Conservation (phyloP, 2,113 vertebrate genomes). For the Gambusia affinis region DNA sequence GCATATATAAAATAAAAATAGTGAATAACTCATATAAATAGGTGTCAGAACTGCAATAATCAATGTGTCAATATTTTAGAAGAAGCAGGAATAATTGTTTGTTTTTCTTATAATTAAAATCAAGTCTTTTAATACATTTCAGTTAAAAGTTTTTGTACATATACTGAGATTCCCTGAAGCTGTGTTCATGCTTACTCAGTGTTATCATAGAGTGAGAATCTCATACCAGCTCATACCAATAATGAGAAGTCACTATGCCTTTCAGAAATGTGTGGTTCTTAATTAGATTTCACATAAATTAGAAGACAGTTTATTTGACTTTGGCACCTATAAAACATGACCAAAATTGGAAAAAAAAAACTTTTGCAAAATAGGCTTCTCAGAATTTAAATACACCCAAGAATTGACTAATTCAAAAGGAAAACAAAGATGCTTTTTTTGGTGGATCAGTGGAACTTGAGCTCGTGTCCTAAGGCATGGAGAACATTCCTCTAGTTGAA, state of each 20-base stretch:
- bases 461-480: conserved; percentile 72
- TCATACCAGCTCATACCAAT: no score
- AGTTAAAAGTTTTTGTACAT: background rate
- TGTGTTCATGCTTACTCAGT: background rate
- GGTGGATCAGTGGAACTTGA: conserved; percentile 80
- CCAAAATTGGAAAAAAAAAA: background rate
- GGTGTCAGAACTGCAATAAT: background rate
- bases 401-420: conserved; percentile 48
- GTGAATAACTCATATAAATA: background rate
- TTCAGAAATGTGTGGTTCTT: background rate
- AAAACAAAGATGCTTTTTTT: conserved; percentile 71
- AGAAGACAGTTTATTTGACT: background rate
- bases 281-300: background rate
- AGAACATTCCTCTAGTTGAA: conserved; percentile 73
- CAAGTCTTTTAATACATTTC: background rate
- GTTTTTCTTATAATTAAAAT: background rate
- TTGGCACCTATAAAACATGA: conserved; percentile 5
- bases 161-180: background rate
- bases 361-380: background rate
- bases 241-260: background rate
- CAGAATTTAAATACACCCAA: conserved; percentile 32
- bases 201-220: background rate
- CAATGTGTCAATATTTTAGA: background rate
- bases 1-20: background rate
- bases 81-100: background rate